Evolutionary conservation across 2,797 vertebrate genomes (phyloP), one percentile per base, ranked within the genome.

Genomic region (Sarcoramphus papa): DNA sequence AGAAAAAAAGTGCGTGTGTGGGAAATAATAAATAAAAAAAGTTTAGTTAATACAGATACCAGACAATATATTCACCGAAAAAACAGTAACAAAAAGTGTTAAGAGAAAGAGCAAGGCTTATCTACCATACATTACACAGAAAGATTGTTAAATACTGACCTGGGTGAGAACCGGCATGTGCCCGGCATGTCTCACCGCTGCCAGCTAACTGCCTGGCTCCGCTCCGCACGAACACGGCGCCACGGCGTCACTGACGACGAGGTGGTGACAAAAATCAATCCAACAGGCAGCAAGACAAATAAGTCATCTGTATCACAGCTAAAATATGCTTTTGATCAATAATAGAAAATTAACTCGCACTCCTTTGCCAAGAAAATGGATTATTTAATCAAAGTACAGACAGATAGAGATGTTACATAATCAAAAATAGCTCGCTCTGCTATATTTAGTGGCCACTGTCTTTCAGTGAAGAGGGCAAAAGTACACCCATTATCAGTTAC

Each of bases 291-390:
- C 87, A 91, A 93, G 93, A 93, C 91, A 95, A 97, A 27, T 53
- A 93, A 97, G 92, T 87, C 80, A 73, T 72, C 70, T 73, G 92
- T 89, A 95, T 89, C 95, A 84, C 92, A 77, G 85, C 92, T 95
- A 67, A 95, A 97, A 92, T 92, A 92, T 50, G 63, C 6, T 85
- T 93, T 77, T 94, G 96, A 96, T 96, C 95, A 95, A 97, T 96
- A 97, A 93, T 0, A 86, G 90, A 96, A 96, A 97, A 96, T 94
- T 87, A 94, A 93, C 95, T 95, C 0, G 1, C 50, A 62, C 79
- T 96, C 70, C 88, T 94, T 95, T 96, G 93, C 93, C 91, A 95
- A 91, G 92, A 95, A 94, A 96, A 95, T 68, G 95, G 96, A 96
- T 96, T 93, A 92, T 85, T 97, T 95, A 95, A 93, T 96, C 94